Conservation (phyloP, 2,888 invertebrate genomes). For the Platycheirus albimanus region DNA sequence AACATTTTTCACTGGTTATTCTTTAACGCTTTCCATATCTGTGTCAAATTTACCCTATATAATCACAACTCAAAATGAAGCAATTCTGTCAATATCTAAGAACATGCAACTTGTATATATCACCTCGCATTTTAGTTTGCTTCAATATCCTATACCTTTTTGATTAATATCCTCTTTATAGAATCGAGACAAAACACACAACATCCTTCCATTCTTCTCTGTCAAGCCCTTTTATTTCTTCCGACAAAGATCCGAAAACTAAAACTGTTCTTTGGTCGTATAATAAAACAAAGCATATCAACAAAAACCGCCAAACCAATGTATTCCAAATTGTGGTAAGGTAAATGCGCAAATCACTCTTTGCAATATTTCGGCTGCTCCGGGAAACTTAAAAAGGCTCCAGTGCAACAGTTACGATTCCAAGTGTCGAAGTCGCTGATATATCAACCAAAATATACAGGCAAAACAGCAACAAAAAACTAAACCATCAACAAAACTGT, state of each 20-base stretch:
- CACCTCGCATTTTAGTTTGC: too few species aligned
- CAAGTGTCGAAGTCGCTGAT: constrained; percentile 21
- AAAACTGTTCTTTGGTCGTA: neutral
- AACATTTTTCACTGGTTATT: too few species aligned
- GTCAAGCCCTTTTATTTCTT: constrained; percentile 9
- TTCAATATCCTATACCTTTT: too few species aligned
- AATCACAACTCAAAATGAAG: too few species aligned
- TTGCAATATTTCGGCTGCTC: constrained; percentile 13
- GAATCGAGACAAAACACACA: too few species aligned
- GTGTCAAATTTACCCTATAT: too few species aligned
- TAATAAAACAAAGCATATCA: neutral
- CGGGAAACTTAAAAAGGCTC: constrained; percentile 19
- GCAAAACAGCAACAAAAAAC: constrained; percentile 6
- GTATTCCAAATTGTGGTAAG: constrained; percentile 40
- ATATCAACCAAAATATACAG: constrained; percentile 16
- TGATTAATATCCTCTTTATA: too few species aligned
- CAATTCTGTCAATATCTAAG: too few species aligned
- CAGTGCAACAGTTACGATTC: neutral
- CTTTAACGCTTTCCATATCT: too few species aligned
- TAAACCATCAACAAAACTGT: constrained; percentile 28
- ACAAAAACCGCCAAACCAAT: constrained; percentile 4
- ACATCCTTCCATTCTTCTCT: too few species aligned
- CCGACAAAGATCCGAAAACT: constrained; percentile 16
- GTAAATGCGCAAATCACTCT: constrained; percentile 36
- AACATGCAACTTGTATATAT: too few species aligned